Evolutionary conservation across 2,797 vertebrate genomes (phyloP), one percentile per base, ranked within the genome.

Genomic region (Carduelis carduelis): DNA sequence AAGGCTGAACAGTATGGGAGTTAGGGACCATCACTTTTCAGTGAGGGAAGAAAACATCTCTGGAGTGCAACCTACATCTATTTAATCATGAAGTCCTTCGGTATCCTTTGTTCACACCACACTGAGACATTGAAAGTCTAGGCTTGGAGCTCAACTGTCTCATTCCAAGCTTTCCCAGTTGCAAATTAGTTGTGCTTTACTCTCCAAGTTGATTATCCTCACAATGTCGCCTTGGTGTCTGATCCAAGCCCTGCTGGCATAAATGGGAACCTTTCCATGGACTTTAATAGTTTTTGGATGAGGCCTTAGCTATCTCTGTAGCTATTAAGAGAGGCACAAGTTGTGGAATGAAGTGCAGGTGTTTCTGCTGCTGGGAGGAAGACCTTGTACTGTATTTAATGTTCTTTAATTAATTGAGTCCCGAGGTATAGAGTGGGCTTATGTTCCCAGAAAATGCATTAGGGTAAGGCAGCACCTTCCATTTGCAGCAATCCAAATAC

Each of bases 341-440:
- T 61, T 90, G 53, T 78, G 78, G 92, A 88, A 71, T 71, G 88
- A 95, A 88, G 27, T 78, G 90, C 83, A 96, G 95, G 93, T 96
- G 92, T 91, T 94, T 59, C 20, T 70, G 56, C 87, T 94, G 69
- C 86, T 77, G 60, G 64, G 52, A 93, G 71, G 83, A 93, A 89
- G 92, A 93, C 90, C 92, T 96, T 87, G 50, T 49, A 50, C 90
- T 96, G 90, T 95, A 94, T 92, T 93, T 95, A 96, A 93, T 80
- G 53, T 60, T 94, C 61, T 53, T 92, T 94, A 97, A 96, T 96
- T 96, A 97, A 96, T 96, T 90, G 93, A 89, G 60, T 93, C 90
- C 90, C 19, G 2, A 89, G 83, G 86, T 55, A 77, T 9, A 37
- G 32, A 84, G 60, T 65, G 90, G 94, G 81, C 83, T 90, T 91